These are phyloP conservation scores for Bimastos eiseni DNA, from an alignment of 2,888 invertebrate genomes.

Conservation along the genomic window DNA sequence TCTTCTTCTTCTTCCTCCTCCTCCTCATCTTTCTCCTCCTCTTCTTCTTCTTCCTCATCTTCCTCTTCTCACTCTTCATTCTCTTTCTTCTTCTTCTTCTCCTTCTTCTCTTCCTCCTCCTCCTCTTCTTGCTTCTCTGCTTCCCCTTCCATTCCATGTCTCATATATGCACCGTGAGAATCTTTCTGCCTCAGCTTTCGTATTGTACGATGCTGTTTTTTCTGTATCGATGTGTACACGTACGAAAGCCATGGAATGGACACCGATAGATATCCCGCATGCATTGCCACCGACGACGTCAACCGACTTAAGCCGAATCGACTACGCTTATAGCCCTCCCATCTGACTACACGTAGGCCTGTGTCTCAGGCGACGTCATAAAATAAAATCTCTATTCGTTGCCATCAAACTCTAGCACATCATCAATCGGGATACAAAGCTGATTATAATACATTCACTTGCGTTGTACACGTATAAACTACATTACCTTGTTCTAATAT, in stretches of 20 bases:
- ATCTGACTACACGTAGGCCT: background rate
- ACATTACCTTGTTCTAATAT: background rate
- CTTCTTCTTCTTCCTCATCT: background rate
- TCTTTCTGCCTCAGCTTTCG: no score
- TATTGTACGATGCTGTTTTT: background rate
- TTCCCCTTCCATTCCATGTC: background rate
- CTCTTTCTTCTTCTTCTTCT: background rate
- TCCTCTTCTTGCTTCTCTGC: background rate
- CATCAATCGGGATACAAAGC: background rate
- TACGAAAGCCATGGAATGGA: background rate
- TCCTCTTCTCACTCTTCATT: background rate
- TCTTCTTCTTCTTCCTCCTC: background rate
- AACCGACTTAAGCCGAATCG: background rate
- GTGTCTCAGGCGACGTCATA: no score
- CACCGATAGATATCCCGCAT: background rate
- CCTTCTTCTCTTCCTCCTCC: background rate
- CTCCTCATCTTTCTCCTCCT: background rate
- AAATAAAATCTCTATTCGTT: background rate
- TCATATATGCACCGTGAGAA: background rate
- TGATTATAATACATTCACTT: background rate
- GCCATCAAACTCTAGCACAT: background rate
- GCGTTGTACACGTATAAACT: no score
- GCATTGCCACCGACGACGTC: background rate
- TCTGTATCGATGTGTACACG: background rate
- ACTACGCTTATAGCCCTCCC: background rate